phyloP scores from a whole-genome alignment of 2,113 vertebrate species.

The Notiomystis cincta region DNA sequence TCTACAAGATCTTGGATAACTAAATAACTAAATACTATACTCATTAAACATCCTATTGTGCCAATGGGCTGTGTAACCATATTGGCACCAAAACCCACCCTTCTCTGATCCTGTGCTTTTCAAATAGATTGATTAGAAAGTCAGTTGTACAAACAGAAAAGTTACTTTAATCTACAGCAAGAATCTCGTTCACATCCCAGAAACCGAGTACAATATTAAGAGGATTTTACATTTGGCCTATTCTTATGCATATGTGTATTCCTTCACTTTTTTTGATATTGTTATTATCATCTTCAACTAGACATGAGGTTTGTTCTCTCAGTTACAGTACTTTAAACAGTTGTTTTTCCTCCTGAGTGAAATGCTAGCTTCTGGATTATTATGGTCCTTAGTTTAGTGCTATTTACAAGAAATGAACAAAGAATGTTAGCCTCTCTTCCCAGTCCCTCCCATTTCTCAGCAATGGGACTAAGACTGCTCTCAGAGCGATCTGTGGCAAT shows the following conservation, averaged over 20 bases:
- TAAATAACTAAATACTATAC: neutral
- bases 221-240: neutral
- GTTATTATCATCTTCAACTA: neutral
- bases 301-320: neutral
- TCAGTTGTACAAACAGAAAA: neutral
- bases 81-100: fast-evolving
- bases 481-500: neutral
- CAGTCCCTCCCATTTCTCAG: neutral
- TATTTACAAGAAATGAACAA: neutral
- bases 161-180: neutral
- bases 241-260: neutral
- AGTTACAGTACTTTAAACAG: neutral
- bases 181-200: neutral
- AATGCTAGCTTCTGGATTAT: neutral
- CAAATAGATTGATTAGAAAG: neutral
- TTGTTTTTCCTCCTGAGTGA: neutral
- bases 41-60: neutral
- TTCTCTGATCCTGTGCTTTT: neutral
- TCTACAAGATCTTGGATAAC: neutral
- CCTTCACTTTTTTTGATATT: neutral
- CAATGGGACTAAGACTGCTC: neutral
- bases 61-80: neutral
- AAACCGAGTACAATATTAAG: neutral
- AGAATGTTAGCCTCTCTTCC: neutral
- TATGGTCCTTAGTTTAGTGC: neutral